Conservation (phyloP, 2,113 vertebrate genomes). For the Natator depressus region DNA sequence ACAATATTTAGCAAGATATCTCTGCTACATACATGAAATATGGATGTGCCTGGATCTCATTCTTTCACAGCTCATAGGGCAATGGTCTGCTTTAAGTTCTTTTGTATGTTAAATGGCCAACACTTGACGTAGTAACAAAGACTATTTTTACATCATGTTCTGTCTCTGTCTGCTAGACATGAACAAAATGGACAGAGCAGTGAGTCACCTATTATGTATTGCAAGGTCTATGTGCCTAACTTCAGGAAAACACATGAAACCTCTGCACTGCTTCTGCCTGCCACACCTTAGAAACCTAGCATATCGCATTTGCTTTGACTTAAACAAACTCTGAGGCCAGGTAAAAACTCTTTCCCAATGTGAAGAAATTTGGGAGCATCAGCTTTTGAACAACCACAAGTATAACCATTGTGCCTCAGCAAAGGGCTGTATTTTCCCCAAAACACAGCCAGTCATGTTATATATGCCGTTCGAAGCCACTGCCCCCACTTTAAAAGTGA, state of each 20-base stretch:
- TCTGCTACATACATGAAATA: neutral
- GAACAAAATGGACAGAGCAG: neutral
- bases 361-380: neutral
- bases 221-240: neutral
- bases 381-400: neutral
- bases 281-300: neutral
- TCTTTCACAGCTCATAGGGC: neutral
- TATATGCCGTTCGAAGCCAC: neutral
- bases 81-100: neutral
- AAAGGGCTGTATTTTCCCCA: neutral
- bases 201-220: slow-evolving; percentile 26
- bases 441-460: neutral
- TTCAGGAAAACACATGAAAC: slow-evolving; percentile 11
- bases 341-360: neutral
- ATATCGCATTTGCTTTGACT: neutral
- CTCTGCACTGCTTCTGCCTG: slow-evolving; percentile 25
- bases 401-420: neutral
- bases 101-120: neutral
- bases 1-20: neutral
- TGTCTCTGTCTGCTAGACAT: neutral
- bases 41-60: neutral
- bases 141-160: neutral
- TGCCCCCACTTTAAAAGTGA: neutral
- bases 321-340: neutral
- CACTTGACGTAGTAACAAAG: neutral